A percentile compares a stretch with the other conserved stretches of the same genome.
These are phyloP conservation scores for Andrena flavipes DNA, from an alignment of 2,888 invertebrate genomes.

Conservation along the genomic window DNA sequence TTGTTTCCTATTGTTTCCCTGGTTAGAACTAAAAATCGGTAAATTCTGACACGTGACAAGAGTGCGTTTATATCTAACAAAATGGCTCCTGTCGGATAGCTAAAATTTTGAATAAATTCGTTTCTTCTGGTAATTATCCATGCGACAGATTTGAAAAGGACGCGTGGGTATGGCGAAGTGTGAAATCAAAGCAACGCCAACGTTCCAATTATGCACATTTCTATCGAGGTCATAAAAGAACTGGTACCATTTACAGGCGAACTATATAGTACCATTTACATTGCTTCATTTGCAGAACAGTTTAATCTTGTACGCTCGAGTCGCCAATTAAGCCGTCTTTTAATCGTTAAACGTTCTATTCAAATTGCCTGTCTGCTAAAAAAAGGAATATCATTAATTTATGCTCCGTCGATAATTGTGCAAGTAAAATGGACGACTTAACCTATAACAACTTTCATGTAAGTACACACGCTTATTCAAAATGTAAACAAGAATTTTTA, in stretches of 20 bases:
- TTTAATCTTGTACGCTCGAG: not conserved
- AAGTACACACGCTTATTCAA: too few relatives aligned
- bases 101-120: too few relatives aligned
- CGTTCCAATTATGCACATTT: slow-evolving; percentile 11
- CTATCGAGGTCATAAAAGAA: slow-evolving; percentile 5
- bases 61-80: too few relatives aligned
- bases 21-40: too few relatives aligned
- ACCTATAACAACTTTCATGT: too few relatives aligned
- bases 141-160: not conserved
- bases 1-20: too few relatives aligned
- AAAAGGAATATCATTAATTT: not conserved
- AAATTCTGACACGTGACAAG: too few relatives aligned
- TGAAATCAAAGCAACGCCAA: not conserved
- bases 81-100: too few relatives aligned
- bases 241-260: not conserved
- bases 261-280: not conserved
- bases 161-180: not conserved
- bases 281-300: not conserved
- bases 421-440: too few relatives aligned
- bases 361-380: not conserved
- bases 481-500: too few relatives aligned
- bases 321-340: not conserved
- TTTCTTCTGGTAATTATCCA: too few relatives aligned
- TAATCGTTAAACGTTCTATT: not conserved
- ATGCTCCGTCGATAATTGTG: too few relatives aligned